A percentile compares a stretch with the other conserved stretches of the same genome.
phyloP scores from a whole-genome alignment of 2,797 vertebrate genomes.

The Pipistrellus pipistrellus region DNA sequence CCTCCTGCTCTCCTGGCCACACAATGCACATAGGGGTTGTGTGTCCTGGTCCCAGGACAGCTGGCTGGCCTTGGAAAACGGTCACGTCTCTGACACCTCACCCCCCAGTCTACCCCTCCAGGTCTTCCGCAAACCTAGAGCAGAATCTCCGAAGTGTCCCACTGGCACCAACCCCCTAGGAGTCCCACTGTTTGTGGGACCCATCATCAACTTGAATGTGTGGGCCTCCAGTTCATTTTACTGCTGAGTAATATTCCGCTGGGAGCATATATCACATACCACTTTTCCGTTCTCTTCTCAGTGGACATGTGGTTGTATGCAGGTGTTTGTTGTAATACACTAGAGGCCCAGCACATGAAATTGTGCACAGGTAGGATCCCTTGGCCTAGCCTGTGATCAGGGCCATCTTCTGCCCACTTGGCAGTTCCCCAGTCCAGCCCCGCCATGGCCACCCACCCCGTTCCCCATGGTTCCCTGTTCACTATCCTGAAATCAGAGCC shows the following conservation, averaged over 20 bases:
- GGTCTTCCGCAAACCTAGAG: neutral
- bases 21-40: accelerated
- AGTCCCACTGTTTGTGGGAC: neutral
- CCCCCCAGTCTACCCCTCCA: neutral
- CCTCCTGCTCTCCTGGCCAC: neutral
- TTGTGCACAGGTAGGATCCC: no score
- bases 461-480: no score
- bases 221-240: neutral
- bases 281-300: neutral
- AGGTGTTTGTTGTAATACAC: neutral
- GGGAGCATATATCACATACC: neutral
- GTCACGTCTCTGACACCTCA: neutral
- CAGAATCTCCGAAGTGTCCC: neutral
- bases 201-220: neutral
- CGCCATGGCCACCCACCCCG: no score
- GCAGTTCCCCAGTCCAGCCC: no score
- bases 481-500: no score
- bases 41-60: neutral
- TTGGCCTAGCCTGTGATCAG: no score
- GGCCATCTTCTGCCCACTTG: no score
- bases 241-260: neutral
- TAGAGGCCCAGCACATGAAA: no score
- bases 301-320: neutral
- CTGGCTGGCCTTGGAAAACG: accelerated
- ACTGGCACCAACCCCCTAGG: neutral